Base-by-base conservation (phyloP, 2,113 vertebrate genomes). In the Rhabdornis inornatus region DNA sequence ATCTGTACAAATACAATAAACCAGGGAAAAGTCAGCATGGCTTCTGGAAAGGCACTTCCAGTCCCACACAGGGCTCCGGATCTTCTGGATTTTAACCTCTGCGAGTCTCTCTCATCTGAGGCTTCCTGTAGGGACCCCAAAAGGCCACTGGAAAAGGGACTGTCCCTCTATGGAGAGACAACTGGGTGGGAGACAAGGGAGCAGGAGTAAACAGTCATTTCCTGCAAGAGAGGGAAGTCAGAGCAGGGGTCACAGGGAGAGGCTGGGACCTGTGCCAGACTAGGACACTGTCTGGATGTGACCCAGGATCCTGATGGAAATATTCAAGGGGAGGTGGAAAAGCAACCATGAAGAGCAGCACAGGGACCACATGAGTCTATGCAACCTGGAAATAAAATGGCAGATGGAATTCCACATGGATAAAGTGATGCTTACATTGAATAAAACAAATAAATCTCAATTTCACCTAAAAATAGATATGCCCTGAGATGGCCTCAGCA, bases 31-130 rank as follows among this genome's bases (percentile, higher is more conserved):
- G 13, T 31, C 87, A 52, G 11, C 0, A 0, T 27, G 40, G 45
- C 33, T 68, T 49, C 70, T 78, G 30, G 3, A 63, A 83, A 55
- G 55, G 55, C 45, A 56, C 20, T 37, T n/a, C 19, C 83, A 85
- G 83, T 30, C 45, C 53, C 44, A 7, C 55, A 60, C 16, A 68
- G 50, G 8, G 44, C 13, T 15, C 28, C 53, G 53, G 20, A 23
- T 15, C 35, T 31, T 35, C 56, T 47, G 42, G 24, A 15, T 18
- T 78, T 65, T 55, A 68, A 65, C 21, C 75, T 50, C 9, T 35
- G 45, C 0, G 0, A 45, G 60, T 24, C 23, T 28, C 31, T 47
- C 53, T 44, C 60, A 44, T 60, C n/a, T 44, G 4, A 66, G 21
- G 25, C n/a, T 83, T 89, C 76, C 77, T 44, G 35, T 1, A 59